A percentile compares a stretch with the other conserved stretches of the same genome.
These are phyloP conservation scores for Neostethus bicornis DNA, from an alignment of 2,797 vertebrate genomes.

Conservation along the genomic window DNA sequence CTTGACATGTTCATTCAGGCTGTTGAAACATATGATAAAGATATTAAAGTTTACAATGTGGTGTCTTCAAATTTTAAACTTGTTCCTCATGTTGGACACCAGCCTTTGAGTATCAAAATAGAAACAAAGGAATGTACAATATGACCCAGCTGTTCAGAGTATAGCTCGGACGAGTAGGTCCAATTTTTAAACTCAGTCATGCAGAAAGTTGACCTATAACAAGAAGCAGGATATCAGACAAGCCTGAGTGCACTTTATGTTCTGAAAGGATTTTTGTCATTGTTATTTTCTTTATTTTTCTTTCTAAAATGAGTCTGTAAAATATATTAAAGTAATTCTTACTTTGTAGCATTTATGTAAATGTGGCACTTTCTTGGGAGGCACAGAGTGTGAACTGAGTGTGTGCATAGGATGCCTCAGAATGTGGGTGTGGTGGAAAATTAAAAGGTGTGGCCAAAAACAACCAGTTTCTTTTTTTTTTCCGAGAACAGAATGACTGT, in stretches of 20 bases:
- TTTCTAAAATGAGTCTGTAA: not conserved
- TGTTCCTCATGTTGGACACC: conserved; percentile 14
- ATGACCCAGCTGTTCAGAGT: conserved; percentile 20
- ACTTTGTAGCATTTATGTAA: too few relatives aligned
- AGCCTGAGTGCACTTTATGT: conserved; percentile 11
- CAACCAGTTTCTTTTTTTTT: too few relatives aligned
- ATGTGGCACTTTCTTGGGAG: too few relatives aligned
- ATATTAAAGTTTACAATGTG: conserved; percentile 3
- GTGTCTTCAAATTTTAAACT: conserved; percentile 4
- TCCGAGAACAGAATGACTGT: too few relatives aligned
- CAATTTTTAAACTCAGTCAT: conserved; percentile 40
- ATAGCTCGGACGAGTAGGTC: conserved; percentile 21
- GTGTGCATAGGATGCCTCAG: too few relatives aligned
- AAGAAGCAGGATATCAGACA: conserved; percentile 14
- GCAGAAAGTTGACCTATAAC: conserved; percentile 48
- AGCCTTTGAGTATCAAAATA: conserved; percentile 17
- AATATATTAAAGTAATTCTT: too few relatives aligned
- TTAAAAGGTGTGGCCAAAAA: too few relatives aligned
- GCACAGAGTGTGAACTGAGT: too few relatives aligned
- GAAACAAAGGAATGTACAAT: conserved; percentile 19
- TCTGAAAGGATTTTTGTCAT: conserved; percentile 6
- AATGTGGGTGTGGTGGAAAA: too few relatives aligned
- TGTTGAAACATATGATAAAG: not conserved
- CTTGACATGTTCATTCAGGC: not conserved
- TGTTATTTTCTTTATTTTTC: too few relatives aligned